Evolutionary conservation across 1,140 invertebrate species (phyloP), one percentile per base, ranked within the genome.

Genomic region (Potamilus streckersoni): DNA sequence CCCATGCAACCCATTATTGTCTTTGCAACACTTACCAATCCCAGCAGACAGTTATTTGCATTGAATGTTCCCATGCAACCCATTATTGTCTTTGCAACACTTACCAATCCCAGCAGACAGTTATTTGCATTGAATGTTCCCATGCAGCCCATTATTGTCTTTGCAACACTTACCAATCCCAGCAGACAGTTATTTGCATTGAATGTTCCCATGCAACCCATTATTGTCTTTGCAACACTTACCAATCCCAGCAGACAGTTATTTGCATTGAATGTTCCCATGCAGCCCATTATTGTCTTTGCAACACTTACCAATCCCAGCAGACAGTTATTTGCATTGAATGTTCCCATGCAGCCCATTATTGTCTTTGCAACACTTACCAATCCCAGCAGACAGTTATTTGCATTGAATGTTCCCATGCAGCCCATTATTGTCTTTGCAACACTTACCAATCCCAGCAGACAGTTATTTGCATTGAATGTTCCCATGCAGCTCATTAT

Each of bases 91-190:
- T 6, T 15, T 66, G 16, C 15, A 23, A 20, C 55, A 76, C 74
- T 76, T 76, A 76, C 74, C 70, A 70, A 76, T 17, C 20, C 60
- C 60, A 76, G 61, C 3, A 76, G 63, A 60, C 74, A 70, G 38
- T 63, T 70, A 20, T 59, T 64, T 65, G 63, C 74, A 20, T 31
- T 56, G n/a, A 76, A 70, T 59, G 70, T 71, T 15, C 68, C 66
- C 15, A 70, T 19, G 66, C 74, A 76, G 6, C 74, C 74, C 20
- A 69, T 71, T 4, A 76, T 55, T 19, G 3, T 57, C 5, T 6
- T 15, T 66, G 16, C 15, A 23, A 20, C 55, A 76, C 74, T 76
- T 76, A 76, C 74, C 70, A 70, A 76, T 17, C 20, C 60, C 60
- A 76, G 61, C 3, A 76, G 63, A 60, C 74, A 70, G 38, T 63